Conservation (phyloP, 2,113 vertebrate species). For the Oreochromis tanganicae region DNA sequence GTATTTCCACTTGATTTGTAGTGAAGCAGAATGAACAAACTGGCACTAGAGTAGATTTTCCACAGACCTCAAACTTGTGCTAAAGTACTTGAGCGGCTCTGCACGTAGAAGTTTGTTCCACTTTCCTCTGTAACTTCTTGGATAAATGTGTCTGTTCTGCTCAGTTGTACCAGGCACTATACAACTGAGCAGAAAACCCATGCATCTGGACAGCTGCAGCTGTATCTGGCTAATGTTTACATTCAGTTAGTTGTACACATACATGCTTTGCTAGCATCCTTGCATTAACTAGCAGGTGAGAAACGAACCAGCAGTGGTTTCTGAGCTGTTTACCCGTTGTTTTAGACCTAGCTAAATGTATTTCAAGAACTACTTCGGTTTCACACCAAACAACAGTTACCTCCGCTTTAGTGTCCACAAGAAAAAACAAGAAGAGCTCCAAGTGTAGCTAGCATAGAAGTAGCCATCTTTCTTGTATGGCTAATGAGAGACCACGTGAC, state of each 20-base stretch:
- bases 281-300: neutral
- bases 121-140: neutral
- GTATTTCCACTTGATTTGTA: neutral
- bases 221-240: neutral
- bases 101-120: fast-evolving
- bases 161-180: neutral
- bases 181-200: neutral
- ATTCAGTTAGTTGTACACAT: neutral
- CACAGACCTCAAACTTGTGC: neutral
- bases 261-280: neutral
- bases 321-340: neutral
- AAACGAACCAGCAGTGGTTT: neutral
- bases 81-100: neutral
- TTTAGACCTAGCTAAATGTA: neutral
- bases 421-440: neutral
- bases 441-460: neutral
- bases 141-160: neutral
- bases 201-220: neutral
- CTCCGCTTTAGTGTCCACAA: neutral
- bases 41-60: neutral
- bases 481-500: neutral
- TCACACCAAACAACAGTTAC: neutral
- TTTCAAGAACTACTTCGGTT: fast-evolving
- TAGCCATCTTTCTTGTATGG: neutral
- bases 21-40: neutral